Conservation (phyloP, 2,113 vertebrate species). For the Empidonax alnorum region DNA sequence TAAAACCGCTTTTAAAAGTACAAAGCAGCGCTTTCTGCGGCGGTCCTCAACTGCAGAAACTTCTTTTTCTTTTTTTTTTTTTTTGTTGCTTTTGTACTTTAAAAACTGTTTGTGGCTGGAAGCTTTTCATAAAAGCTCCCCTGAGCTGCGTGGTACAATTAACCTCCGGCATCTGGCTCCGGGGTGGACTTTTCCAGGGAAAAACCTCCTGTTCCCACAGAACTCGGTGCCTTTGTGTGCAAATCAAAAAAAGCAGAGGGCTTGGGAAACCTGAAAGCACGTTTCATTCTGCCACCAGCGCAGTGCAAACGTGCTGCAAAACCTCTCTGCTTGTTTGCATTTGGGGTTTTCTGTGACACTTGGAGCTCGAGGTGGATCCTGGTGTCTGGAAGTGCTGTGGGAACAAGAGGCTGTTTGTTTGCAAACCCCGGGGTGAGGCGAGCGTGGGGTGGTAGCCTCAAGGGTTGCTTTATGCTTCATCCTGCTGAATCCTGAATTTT, state of each 20-base stretch:
- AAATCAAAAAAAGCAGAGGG: background rate
- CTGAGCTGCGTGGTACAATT: background rate
- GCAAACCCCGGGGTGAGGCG: fast-evolving
- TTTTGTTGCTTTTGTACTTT: background rate
- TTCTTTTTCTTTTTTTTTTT: background rate
- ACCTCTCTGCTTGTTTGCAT: background rate
- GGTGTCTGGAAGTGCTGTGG: fast-evolving
- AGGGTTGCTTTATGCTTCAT: background rate
- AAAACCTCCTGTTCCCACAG: background rate
- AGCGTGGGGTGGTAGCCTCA: background rate
- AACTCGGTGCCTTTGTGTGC: background rate
- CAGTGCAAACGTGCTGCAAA: fast-evolving
- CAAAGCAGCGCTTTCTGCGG: background rate
- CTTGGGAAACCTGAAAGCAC: background rate
- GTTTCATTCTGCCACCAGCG: background rate
- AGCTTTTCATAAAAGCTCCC: background rate
- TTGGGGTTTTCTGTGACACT: background rate
- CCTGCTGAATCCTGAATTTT: background rate
- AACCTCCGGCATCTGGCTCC: background rate
- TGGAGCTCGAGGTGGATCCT: background rate
- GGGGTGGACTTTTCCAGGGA: background rate
- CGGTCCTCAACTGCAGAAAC: background rate
- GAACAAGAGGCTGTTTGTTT: background rate
- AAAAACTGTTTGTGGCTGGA: background rate
- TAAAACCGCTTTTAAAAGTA: background rate